Percentiles rank a stretch among this genome's conserved stretches.
These are phyloP conservation scores for Brachystomella parvula DNA, from an alignment of 1,140 invertebrate genomes.

Conservation along the genomic window DNA sequence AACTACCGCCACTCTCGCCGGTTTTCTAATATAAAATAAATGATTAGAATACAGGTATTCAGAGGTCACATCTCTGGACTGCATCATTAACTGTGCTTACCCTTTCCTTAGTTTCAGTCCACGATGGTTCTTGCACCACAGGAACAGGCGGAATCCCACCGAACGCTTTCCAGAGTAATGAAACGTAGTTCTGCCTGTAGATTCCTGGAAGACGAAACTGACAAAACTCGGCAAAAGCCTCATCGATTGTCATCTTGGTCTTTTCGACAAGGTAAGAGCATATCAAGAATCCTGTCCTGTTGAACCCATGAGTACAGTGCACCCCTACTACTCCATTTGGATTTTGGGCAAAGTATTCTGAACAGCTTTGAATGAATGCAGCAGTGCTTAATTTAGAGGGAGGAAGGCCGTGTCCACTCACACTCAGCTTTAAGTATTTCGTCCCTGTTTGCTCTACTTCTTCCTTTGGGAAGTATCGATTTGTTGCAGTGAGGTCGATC, in stretches of 20 bases:
- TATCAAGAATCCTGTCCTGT: conserved; percentile 92
- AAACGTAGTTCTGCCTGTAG: conserved; percentile 60
- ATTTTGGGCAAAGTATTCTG: conserved; percentile 70
- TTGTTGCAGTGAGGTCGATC: conserved; percentile 93
- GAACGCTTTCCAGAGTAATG: conserved; percentile 56
- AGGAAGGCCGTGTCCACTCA: conserved; percentile 72
- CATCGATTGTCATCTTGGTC: conserved; percentile 64
- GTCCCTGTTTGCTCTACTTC: conserved; percentile 64
- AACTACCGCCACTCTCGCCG: no score
- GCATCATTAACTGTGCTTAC: conserved; percentile 7
- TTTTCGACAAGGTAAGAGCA: conserved; percentile 79
- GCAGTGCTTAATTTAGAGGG: conserved; percentile 43
- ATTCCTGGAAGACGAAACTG: conserved; percentile 54
- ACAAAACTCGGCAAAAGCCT: conserved; percentile 68
- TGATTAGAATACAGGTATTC: no score
- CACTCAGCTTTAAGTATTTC: conserved; percentile 76
- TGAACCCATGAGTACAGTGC: conserved; percentile 99
- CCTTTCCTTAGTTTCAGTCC: conserved; percentile 57
- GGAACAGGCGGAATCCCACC: conserved; percentile 59
- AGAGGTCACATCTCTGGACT: conserved; percentile 18
- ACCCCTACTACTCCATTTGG: conserved; percentile 75
- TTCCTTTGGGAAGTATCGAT: conserved; percentile 75
- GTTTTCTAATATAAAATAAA: no score
- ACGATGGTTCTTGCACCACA: conserved; percentile 63
- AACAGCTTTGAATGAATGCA: conserved; percentile 48